Base-by-base conservation (phyloP, 2,113 vertebrate species). In the Elephantulus edwardii region DNA sequence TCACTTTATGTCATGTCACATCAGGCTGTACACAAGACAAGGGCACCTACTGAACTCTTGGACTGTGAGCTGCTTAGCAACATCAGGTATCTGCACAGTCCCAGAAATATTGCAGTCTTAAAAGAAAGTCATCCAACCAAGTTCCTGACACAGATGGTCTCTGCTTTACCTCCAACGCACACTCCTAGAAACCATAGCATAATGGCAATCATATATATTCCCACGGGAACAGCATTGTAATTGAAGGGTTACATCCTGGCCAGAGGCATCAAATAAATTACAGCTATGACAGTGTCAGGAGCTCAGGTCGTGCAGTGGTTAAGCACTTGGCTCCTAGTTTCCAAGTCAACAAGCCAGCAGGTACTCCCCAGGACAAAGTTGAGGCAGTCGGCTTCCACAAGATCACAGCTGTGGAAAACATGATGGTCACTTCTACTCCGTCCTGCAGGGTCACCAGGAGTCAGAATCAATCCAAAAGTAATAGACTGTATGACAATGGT, bases 181-280 rank as follows among this genome's bases (percentile, higher is more conserved):
- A 24, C 5, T 56, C 50, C 75, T 56, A 50, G 70, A 75, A 86
- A 74, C 76, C 26, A 1, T 5, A 62, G 44, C 33, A 54, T 8
- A 44, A 56, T 56, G 64, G 19, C 77, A 60, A 26, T 24, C 54
- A 2, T 14, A 16, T 14, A 16, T 44, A 75, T 89, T 56, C 48
- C 60, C 72, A 26, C 0, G 19, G 86, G 62, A 83, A 42, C 52
- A 42, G 50, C 12, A 28, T 24, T 44, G 26, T 42, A 71, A 86
- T 10, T 17, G 46, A 64, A 84, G 38, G 62, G 30, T 77, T 62
- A 68, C 42, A 17, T 38, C 52, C 90, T 22, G 4, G 66, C 74
- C 77, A 77, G 66, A 75, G 26, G 82, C 60, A 77, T 30, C 87
- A n/a, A 70, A 44, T 40, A 72, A 46, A 42, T 70, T 75, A 75